Base-by-base conservation (phyloP, 2,888 invertebrate genomes). In the Drosophila mimetica region DNA sequence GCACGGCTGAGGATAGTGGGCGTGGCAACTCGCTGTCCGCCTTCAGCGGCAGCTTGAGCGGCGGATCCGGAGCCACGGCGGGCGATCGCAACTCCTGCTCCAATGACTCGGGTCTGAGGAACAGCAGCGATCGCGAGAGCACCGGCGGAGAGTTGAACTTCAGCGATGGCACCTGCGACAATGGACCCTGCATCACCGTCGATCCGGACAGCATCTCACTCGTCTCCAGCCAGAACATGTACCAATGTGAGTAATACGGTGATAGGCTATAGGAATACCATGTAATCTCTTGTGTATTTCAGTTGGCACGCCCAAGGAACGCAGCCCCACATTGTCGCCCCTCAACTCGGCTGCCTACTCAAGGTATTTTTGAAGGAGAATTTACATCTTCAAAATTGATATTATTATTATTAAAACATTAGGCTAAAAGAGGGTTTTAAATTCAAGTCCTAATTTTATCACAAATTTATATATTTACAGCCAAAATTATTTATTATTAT, bases 81-180 rank as follows among this genome's bases (percentile, higher is more conserved):
- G 94, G 94, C 1, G 96, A 96, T 90, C 93, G 96, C 41, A 96
- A 96, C 71, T 96, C 96, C 86, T 96, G 96, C 92, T 96, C 96
- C 86, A 96, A 96, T 13, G 97, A 97, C 91, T 96, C 96, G 22
- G 97, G 96, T 5, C 95, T 97, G 16, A 93, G 97, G 86, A 91
- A 91, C 34, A 96, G 96, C 91, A 96, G 96, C 84, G 97, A 97
- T 90, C 92, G 95, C 32, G 95, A 95, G 86, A 95, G 95, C 81
- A 95, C 95, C 16, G 96, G 96, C 13, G 96, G 96, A 3, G 96
- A 96, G 42, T 93, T 94, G 4, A 96, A 96, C 50, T 94, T 94
- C 11, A 96, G 96, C 70, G 95, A 96, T 81, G 96, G 96, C 30
- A 89, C 91, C 32, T 92, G 91, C 55, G 92, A 92, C 71, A 92